Base-by-base conservation (phyloP, 2,888 invertebrate genomes). In the Apamea epomidion region DNA sequence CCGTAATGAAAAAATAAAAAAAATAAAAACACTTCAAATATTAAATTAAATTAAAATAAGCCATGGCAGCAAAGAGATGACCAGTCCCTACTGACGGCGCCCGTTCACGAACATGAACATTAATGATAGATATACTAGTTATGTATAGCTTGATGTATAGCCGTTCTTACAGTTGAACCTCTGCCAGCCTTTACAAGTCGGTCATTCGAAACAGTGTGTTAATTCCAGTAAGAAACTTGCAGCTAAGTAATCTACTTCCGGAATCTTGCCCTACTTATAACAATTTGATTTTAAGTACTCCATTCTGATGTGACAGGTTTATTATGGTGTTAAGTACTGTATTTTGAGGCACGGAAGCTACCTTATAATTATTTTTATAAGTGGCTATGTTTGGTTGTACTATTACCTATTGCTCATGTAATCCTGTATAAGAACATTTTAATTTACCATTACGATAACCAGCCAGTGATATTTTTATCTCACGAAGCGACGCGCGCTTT, bases 221-320 rank as follows among this genome's bases (percentile, higher is more conserved):
- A 88, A 81, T 88, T 78, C 75, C 18, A 78, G 78, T 77, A 76
- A 82, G 81, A 75, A 83, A 80, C 83, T 85, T 81, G 75, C 74
- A 88, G 37, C 58, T 71, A 73, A 74, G 78, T 87, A 83, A 88
- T 86, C 60, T 54, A 42, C 79, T 88, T 88, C 86, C 88, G 79
- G 21, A 69, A 73, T 80, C 84, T 85, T 89, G 86, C 87, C 88
- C 88, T 76, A 89, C 74, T 82, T 84, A 54, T 45, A 48, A 78
- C 77, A 62, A 75, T 87, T 88, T 78, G 81, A 88, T 82, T 87
- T 84, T 80, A 80, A 76, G 71, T 29, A 78, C 74, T 82, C 64
- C 74, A 84, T 84, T 83, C 37, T 69, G 29, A 70, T 71, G 77
- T 81, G 84, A 87, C 88, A 86, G 73, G 77, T 86, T 83, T 87